Conservation (phyloP, 2,797 vertebrate species). For the Eulemur albifrons region DNA sequence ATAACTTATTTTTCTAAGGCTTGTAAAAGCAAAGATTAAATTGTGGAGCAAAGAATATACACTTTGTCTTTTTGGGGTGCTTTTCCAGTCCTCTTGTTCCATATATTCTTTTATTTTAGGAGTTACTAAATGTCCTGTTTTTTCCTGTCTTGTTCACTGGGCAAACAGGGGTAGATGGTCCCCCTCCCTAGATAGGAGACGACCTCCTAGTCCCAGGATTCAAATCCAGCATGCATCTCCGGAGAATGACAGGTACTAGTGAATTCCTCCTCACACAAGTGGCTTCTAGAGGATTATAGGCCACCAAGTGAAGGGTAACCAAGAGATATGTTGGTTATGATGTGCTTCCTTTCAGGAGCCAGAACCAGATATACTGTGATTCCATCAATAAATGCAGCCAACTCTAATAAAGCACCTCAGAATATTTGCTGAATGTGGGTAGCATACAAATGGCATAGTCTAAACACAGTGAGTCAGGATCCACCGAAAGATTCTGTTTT, state of each 20-base stretch:
- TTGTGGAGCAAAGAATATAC: neutral
- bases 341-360: conserved; percentile 48
- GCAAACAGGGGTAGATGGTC: conserved; percentile 90
- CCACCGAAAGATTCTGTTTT: neutral
- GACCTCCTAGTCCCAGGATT: conserved; percentile 97
- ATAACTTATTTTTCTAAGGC: neutral
- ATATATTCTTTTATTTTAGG: conserved; percentile 77
- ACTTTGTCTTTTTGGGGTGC: conserved; percentile 78
- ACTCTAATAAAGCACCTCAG: conserved; percentile 73
- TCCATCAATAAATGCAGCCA: conserved; percentile 2
- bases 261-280: conserved; percentile 81
- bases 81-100: conserved; percentile 83
- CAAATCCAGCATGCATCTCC: conserved; percentile 98
- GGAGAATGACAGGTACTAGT: conserved; percentile 98
- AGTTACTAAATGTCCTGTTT: conserved; percentile 86
- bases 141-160: conserved; percentile 88
- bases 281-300: conserved; percentile 73
- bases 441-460: neutral
- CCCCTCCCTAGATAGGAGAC: conserved; percentile 96
- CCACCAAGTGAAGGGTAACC: conserved; percentile 61
- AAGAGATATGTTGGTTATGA: neutral
- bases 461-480: neutral
- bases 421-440: neutral
- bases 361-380: conserved; percentile 38
- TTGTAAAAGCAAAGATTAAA: neutral